Evolutionary conservation across 1,140 invertebrate genomes (phyloP).

Genomic region (Acromyrmex echinatior): DNA sequence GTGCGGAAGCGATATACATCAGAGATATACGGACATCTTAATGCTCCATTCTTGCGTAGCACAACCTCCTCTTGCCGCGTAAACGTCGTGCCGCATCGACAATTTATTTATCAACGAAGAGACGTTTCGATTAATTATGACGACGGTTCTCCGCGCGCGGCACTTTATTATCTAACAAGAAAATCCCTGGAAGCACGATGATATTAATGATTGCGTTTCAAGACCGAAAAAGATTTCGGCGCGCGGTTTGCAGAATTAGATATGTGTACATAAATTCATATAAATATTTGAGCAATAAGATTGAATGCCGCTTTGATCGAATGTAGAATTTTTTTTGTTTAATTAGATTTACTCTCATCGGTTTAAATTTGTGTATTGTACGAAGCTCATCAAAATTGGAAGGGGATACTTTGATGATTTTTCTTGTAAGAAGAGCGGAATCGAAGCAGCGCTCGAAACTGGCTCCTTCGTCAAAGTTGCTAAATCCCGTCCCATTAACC

Average conservation of each 20-base stretch:
- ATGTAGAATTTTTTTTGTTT: no score
- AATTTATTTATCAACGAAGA: conserved; percentile 41
- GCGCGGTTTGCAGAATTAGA: no score
- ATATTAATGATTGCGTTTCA: no score
- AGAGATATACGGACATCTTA: conserved; percentile 39
- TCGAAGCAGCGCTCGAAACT: not conserved
- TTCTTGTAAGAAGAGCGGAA: not conserved
- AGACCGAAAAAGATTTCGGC: no score
- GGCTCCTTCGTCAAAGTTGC: conserved; percentile 50
- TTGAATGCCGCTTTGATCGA: no score
- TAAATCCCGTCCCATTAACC: conserved; percentile 74
- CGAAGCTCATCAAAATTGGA: no score
- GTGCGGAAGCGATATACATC: conserved; percentile 23
- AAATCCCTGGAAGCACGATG: no score
- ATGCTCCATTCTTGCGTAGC: not conserved
- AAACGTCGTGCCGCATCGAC: not conserved
- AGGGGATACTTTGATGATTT: no score
- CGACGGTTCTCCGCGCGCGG: not conserved
- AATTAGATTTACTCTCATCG: no score
- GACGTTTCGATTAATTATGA: conserved; percentile 10
- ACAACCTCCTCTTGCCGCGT: not conserved
- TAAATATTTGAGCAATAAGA: no score
- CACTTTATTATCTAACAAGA: not conserved
- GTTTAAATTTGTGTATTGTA: no score
- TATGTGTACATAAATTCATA: no score